Percentiles rank a stretch among this genome's conserved stretches.
These are phyloP conservation scores for Microcebus jonahi DNA, from an alignment of 2,113 vertebrate species.

Conservation along the genomic window DNA sequence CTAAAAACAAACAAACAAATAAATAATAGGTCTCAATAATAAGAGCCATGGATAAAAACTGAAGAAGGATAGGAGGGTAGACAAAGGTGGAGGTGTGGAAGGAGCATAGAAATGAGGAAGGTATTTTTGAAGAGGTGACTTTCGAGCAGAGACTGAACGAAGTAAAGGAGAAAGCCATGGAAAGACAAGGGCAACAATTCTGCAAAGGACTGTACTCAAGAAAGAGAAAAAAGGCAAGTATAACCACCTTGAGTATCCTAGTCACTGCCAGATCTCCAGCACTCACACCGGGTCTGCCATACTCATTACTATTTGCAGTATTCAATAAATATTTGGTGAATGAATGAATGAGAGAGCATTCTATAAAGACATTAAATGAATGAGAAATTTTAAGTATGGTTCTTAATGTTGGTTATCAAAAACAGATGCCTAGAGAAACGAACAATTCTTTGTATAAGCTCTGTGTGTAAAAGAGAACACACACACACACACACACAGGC, in stretches of 20 bases:
- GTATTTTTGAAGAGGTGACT: not conserved
- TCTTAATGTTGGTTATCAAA: not conserved
- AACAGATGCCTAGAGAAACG: not conserved
- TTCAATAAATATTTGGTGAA: not conserved
- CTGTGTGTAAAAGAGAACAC: not conserved
- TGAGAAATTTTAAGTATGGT: not conserved
- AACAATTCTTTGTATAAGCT: not conserved
- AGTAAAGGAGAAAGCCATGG: not conserved
- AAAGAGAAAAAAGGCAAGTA: not conserved
- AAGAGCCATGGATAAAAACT: slow-evolving; percentile 29
- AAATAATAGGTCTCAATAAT: not conserved
- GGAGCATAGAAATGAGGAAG: not conserved
- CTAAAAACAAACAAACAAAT: too few species aligned
- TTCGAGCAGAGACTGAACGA: not conserved
- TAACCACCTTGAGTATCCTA: not conserved
- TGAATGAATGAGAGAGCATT: not conserved
- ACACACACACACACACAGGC: not conserved
- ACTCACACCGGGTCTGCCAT: not conserved
- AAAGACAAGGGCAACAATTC: not conserved
- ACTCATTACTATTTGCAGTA: not conserved
- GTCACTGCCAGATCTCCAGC: not conserved
- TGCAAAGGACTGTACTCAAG: not conserved
- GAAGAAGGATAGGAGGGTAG: not conserved
- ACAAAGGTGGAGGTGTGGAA: not conserved
- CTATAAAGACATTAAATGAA: not conserved